These are phyloP conservation scores for Brachyrhaphis roseni DNA, from an alignment of 2,797 vertebrate species.

Conservation along the genomic window DNA sequence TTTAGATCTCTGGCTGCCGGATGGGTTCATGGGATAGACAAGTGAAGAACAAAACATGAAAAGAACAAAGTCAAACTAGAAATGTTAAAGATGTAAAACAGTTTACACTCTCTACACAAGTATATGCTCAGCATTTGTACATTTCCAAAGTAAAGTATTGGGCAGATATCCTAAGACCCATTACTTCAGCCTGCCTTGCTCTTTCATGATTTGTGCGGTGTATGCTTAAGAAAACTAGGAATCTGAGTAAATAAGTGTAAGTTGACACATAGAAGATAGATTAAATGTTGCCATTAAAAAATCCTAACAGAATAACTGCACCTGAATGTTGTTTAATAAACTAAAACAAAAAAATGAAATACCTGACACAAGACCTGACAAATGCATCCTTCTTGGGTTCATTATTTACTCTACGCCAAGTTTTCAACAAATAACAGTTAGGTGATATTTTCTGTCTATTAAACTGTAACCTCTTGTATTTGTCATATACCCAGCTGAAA, in stretches of 20 bases:
- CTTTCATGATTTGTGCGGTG: background rate
- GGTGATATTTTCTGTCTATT: background rate
- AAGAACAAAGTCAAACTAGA: background rate
- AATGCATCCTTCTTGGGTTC: background rate
- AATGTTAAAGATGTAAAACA: background rate
- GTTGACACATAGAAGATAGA: background rate
- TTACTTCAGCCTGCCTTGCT: background rate
- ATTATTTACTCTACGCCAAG: background rate
- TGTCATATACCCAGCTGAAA: background rate
- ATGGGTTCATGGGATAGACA: slow-evolving; percentile 20
- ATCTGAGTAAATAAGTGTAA: background rate
- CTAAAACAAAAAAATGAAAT: background rate
- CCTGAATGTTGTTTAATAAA: background rate
- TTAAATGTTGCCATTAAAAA: background rate
- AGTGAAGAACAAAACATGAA: background rate
- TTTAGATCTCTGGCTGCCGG: slow-evolving; percentile 33
- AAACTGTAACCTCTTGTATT: background rate
- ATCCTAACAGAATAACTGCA: background rate
- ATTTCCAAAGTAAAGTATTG: background rate
- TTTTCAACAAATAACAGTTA: background rate
- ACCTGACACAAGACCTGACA: background rate
- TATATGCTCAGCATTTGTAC: background rate
- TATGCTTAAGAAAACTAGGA: background rate
- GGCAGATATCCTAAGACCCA: background rate
- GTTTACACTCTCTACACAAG: background rate